These are phyloP conservation scores for Formica selysi DNA, from an alignment of 1,140 invertebrate species.

Conservation along the genomic window DNA sequence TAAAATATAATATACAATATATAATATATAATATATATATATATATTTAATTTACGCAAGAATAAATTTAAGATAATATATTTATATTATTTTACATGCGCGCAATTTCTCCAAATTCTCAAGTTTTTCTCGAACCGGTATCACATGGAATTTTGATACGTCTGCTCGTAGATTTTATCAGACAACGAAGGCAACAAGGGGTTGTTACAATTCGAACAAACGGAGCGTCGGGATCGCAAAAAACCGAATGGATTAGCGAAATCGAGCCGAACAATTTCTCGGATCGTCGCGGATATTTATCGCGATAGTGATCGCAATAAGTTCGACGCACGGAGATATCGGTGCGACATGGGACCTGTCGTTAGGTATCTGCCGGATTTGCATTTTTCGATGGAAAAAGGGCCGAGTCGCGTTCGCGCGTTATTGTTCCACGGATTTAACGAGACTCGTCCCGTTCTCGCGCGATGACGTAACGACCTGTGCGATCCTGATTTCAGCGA, in stretches of 20 bases:
- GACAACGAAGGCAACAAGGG: not conserved
- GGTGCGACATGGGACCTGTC: too few species aligned
- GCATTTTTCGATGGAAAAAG: not conserved
- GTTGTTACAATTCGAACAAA: too few species aligned
- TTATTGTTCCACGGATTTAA: too few species aligned
- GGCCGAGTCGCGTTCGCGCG: not conserved
- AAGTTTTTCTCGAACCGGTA: slow-evolving; percentile 15
- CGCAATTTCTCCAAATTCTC: not conserved
- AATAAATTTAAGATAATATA: not conserved
- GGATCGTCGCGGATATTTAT: too few species aligned
- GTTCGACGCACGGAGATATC: too few species aligned
- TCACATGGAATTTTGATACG: not conserved
- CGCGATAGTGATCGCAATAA: too few species aligned
- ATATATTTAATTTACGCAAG: not conserved
- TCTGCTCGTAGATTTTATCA: slow-evolving; percentile 10
- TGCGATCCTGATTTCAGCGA: not conserved
- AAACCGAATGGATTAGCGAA: too few species aligned
- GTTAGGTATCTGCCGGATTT: not conserved
- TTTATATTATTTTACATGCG: not conserved
- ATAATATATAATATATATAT: too few species aligned
- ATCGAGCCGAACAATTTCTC: too few species aligned
- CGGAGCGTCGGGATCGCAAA: too few species aligned
- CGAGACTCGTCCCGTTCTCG: not conserved
- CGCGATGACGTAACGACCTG: not conserved
- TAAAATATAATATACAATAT: too few species aligned